These are phyloP conservation scores for Hypothenemus hampei DNA, from an alignment of 1,140 invertebrate genomes.

Conservation along the genomic window DNA sequence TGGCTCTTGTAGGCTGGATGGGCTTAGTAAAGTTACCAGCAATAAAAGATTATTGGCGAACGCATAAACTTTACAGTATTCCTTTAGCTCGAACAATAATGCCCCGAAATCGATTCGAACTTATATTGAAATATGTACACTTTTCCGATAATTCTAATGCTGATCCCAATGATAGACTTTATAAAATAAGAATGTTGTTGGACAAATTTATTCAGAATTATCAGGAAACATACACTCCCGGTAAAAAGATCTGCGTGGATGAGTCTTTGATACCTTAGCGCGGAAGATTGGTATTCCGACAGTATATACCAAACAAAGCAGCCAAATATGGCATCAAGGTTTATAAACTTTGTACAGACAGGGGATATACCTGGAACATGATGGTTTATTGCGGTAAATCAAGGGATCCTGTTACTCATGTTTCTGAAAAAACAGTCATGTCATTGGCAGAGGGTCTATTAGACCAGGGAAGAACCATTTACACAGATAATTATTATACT, in stretches of 20 bases:
- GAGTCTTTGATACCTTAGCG: conserved; percentile 39
- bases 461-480: conserved; percentile 32
- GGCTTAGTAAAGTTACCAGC: conserved; percentile 1
- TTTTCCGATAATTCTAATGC: conserved; percentile 8
- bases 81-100: conserved; percentile 3
- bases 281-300: conserved; percentile 34
- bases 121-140: conserved; percentile 7
- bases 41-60: conserved; percentile 5
- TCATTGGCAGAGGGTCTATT: conserved; percentile 27
- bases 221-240: conserved; percentile 26
- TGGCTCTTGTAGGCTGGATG: conserved; percentile 7
- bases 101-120: conserved; percentile 14
- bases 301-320: conserved; percentile 36
- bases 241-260: conserved; percentile 34
- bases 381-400: conserved; percentile 16
- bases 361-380: conserved; percentile 32
- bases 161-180: background rate
- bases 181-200: conserved; percentile 10
- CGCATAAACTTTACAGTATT: conserved; percentile 5
- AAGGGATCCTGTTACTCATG: background rate
- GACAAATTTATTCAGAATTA: conserved; percentile 19
- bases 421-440: conserved; percentile 18
- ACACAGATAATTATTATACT: conserved; percentile 36
- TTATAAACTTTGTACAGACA: conserved; percentile 31
- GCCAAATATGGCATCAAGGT: conserved; percentile 41